phyloP scores from a whole-genome alignment of 1,140 invertebrate species.

The Cheumatopsyche charites region DNA sequence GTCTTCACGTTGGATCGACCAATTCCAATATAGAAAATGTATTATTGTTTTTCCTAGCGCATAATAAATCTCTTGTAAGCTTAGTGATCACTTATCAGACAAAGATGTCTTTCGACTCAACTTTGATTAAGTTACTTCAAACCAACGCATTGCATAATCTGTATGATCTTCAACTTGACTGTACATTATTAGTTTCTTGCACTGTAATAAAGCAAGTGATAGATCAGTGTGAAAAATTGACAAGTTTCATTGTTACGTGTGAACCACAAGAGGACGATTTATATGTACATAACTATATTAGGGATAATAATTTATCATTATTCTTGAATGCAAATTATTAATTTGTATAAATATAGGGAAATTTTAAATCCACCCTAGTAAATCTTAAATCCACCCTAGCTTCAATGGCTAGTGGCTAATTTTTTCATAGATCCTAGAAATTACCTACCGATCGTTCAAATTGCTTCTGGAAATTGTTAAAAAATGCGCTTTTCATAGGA shows the following conservation, averaged over 20 bases:
- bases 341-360: neutral
- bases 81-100: slow-evolving; percentile 57
- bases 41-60: slow-evolving; percentile 55
- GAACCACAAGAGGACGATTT: slow-evolving; percentile 51
- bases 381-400: too few relatives aligned
- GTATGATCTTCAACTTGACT: slow-evolving; percentile 57
- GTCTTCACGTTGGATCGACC: slow-evolving; percentile 56
- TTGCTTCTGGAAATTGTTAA: too few relatives aligned
- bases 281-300: slow-evolving; percentile 54
- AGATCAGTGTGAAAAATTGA: slow-evolving; percentile 53
- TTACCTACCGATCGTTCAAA: too few relatives aligned
- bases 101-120: slow-evolving; percentile 53
- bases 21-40: slow-evolving; percentile 55
- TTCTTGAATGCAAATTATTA: slow-evolving; percentile 50
- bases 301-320: slow-evolving; percentile 57
- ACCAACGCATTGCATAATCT: slow-evolving; percentile 55
- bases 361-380: too few relatives aligned
- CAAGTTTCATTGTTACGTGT: slow-evolving; percentile 53
- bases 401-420: too few relatives aligned
- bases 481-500: too few relatives aligned
- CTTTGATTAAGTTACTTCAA: slow-evolving; percentile 52
- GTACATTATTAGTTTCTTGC: slow-evolving; percentile 57
- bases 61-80: slow-evolving; percentile 53
- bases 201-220: slow-evolving; percentile 55
- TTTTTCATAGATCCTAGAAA: too few relatives aligned